These are phyloP conservation scores for Tetragnatha montana DNA, from an alignment of 2,888 invertebrate genomes.

Conservation along the genomic window DNA sequence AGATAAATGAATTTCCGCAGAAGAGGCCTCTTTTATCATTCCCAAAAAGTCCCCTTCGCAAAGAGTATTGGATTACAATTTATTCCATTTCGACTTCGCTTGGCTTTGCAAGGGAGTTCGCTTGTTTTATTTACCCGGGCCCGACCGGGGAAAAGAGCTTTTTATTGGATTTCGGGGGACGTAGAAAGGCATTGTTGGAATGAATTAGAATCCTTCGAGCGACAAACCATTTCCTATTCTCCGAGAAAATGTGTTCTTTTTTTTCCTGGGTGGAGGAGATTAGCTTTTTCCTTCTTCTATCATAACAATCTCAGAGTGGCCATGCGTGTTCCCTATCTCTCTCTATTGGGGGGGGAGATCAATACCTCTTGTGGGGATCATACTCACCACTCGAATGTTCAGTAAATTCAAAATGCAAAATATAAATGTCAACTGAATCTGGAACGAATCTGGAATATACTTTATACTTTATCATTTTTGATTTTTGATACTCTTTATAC, in stretches of 20 bases:
- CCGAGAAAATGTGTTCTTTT: background rate
- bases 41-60: background rate
- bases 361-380: too few relatives aligned
- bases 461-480: too few relatives aligned
- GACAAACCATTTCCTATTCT: background rate
- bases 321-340: background rate
- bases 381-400: too few relatives aligned
- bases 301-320: background rate
- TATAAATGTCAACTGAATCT: too few relatives aligned
- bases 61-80: constrained; percentile 23
- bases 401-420: too few relatives aligned
- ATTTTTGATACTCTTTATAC: too few relatives aligned
- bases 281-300: background rate
- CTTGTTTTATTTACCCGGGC: constrained; percentile 11
- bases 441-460: too few relatives aligned
- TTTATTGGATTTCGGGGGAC: constrained; percentile 10
- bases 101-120: background rate
- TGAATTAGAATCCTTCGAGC: background rate
- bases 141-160: background rate
- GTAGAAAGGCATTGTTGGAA: background rate
- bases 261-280: background rate
- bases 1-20: constrained; percentile 18
- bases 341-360: too few relatives aligned
- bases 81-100: constrained; percentile 1
- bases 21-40: background rate